Percentiles rank a stretch among this genome's conserved stretches.
Conservation (phyloP, 2,888 invertebrate genomes). For the Lasioglossum morio region DNA sequence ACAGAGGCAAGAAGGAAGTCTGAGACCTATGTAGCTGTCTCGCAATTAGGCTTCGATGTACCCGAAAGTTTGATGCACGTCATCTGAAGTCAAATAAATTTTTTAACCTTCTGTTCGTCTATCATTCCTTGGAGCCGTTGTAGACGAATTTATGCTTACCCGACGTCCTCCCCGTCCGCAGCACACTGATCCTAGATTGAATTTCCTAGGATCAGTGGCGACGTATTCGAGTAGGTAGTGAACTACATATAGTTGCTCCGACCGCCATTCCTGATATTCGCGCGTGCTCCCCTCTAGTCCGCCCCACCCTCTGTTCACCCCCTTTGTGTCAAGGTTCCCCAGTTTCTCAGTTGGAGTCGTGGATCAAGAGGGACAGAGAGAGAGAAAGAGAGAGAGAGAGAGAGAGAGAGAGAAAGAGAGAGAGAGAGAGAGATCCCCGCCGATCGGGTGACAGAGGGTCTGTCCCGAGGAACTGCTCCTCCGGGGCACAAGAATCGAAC, state of each 20-base stretch:
- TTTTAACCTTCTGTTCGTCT: not conserved
- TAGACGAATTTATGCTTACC: not conserved
- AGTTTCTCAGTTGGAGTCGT: conserved; percentile 65
- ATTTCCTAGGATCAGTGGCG: conserved; percentile 4
- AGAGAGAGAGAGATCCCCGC: conserved; percentile 75
- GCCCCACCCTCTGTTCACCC: conserved; percentile 35
- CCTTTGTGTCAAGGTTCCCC: conserved; percentile 63
- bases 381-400: conserved; percentile 64
- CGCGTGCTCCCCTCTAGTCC: conserved; percentile 50
- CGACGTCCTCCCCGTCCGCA: not conserved
- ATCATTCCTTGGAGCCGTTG: not conserved
- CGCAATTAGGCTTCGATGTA: not conserved
- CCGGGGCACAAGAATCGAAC: conserved; percentile 77
- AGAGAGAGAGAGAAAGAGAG: conserved; percentile 49
- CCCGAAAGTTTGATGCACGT: too few relatives aligned
- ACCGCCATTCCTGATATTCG: conserved; percentile 60
- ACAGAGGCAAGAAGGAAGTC: not conserved
- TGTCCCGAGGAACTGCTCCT: conserved; percentile 67
- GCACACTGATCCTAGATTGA: not conserved
- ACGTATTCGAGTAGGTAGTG: not conserved
- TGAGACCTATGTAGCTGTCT: not conserved
- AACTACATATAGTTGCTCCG: not conserved
- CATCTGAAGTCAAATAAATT: not conserved
- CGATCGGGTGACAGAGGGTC: conserved; percentile 80
- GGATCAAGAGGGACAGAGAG: conserved; percentile 69